Evolutionary conservation across 2,888 invertebrate species (phyloP).

Genomic region (Volucella inflata): DNA sequence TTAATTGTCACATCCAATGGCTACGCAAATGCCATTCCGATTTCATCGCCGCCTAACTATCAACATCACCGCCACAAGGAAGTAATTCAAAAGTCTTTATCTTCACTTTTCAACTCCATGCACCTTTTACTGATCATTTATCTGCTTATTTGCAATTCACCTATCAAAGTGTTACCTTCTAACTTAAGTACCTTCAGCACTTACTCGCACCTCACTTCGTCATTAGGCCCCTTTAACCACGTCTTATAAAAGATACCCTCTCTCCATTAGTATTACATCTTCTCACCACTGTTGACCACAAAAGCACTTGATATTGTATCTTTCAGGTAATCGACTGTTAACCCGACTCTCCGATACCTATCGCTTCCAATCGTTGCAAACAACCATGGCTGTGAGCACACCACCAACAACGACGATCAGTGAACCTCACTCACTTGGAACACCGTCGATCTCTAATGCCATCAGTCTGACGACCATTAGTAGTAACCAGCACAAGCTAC

Average conservation of each 20-base stretch:
- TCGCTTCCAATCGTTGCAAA: constrained; percentile 77
- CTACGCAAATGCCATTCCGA: constrained; percentile 2
- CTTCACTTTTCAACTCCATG: neutral
- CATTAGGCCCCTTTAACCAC: constrained; percentile 57
- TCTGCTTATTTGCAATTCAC: constrained; percentile 26
- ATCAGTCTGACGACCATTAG: constrained; percentile 34
- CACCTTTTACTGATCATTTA: constrained; percentile 14
- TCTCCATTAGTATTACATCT: constrained; percentile 14
- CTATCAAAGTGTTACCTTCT: constrained; percentile 30
- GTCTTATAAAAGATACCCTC: constrained; percentile 38
- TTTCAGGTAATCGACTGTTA: constrained; percentile 82
- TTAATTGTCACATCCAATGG: constrained; percentile 1
- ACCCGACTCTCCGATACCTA: constrained; percentile 82
- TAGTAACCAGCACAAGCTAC: constrained; percentile 80
- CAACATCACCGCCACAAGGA: constrained; percentile 22
- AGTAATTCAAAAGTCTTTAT: neutral
- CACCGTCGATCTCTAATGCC: constrained; percentile 60
- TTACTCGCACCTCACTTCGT: constrained; percentile 21
- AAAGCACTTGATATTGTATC: constrained; percentile 67
- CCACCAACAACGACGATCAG: constrained; percentile 39
- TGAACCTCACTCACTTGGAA: constrained; percentile 62
- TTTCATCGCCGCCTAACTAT: neutral
- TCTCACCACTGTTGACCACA: constrained; percentile 55
- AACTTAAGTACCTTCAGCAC: constrained; percentile 23
- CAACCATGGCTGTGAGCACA: constrained; percentile 44